A percentile compares a stretch with the other conserved stretches of the same genome.
phyloP scores from a whole-genome alignment of 2,888 invertebrate genomes.

The Drosophila fungiperda region DNA sequence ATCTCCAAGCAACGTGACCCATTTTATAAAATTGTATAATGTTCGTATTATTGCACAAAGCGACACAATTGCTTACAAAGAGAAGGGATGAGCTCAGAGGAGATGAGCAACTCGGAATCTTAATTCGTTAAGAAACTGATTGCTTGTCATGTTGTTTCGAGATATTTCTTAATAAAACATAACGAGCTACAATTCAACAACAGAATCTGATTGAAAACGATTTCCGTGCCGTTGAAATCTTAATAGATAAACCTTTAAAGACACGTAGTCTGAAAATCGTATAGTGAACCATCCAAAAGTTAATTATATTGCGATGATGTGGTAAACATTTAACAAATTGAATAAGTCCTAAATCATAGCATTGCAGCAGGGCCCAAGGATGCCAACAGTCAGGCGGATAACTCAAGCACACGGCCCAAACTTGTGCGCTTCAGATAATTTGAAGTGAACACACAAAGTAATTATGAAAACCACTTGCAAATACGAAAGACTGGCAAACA shows the following conservation, averaged over 20 bases:
- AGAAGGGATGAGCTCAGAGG: background rate
- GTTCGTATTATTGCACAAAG: constrained; percentile 71
- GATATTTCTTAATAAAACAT: constrained; percentile 7
- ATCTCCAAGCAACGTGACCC: constrained; percentile 65
- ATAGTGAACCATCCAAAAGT: constrained; percentile 12
- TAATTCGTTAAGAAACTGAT: constrained; percentile 51
- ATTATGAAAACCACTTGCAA: constrained; percentile 79
- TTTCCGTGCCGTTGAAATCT: background rate
- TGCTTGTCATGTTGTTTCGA: constrained; percentile 33
- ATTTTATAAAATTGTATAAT: constrained; percentile 75
- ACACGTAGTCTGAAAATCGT: background rate
- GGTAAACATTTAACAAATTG: constrained; percentile 58
- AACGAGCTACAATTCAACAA: background rate
- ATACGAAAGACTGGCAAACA: constrained; percentile 51
- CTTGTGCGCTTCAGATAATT: constrained; percentile 57
- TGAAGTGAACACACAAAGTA: constrained; percentile 76
- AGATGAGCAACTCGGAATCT: constrained; percentile 18
- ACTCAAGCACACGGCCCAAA: constrained; percentile 36
- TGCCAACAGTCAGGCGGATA: constrained; percentile 1
- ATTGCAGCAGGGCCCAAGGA: background rate
- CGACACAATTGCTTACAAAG: constrained; percentile 36
- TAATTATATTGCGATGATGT: constrained; percentile 55
- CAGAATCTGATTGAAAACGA: background rate
- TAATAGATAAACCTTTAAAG: background rate
- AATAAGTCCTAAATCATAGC: constrained; percentile 55